phyloP scores from a whole-genome alignment of 37 sponge, comb jelly and placozoan species.

The Trichoplax adhaerens region DNA sequence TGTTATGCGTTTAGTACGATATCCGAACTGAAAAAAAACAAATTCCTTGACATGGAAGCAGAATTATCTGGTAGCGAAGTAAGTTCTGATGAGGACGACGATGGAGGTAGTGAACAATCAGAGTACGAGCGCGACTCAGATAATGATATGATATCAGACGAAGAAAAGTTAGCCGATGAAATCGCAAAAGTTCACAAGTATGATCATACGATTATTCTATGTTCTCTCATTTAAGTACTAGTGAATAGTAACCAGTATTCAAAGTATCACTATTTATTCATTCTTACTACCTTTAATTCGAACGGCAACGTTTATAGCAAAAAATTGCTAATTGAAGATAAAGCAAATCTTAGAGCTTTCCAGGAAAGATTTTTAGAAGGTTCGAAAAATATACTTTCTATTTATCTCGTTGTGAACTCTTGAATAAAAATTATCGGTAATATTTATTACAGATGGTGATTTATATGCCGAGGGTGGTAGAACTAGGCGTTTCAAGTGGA shows the following conservation, averaged over 20 bases:
- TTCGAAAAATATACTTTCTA: too few relatives aligned
- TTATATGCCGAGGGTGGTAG: conserved; percentile 63
- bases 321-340: conserved; percentile 53
- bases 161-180: conserved; percentile 45
- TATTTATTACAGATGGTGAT: conserved; percentile 32
- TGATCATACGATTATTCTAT: not conserved
- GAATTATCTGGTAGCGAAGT: conserved; percentile 73
- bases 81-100: conserved; percentile 11
- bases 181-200: conserved; percentile 70
- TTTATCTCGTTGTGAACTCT: too few relatives aligned
- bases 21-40: conserved; percentile 12
- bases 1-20: conserved; percentile 22
- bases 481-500: conserved; percentile 36
- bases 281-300: too few relatives aligned
- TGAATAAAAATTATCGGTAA: too few relatives aligned
- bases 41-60: conserved; percentile 74
- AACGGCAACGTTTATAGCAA: conserved; percentile 23
- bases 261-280: too few relatives aligned
- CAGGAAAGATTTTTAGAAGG: conserved; percentile 51
- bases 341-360: conserved; percentile 39
- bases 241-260: too few relatives aligned
- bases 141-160: conserved; percentile 31
- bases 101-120: conserved; percentile 19
- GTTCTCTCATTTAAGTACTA: too few relatives aligned
- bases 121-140: conserved; percentile 46